Evolutionary conservation across 1,140 invertebrate genomes (phyloP), one percentile per base, ranked within the genome.

Genomic region (Dreissena rostriformis): DNA sequence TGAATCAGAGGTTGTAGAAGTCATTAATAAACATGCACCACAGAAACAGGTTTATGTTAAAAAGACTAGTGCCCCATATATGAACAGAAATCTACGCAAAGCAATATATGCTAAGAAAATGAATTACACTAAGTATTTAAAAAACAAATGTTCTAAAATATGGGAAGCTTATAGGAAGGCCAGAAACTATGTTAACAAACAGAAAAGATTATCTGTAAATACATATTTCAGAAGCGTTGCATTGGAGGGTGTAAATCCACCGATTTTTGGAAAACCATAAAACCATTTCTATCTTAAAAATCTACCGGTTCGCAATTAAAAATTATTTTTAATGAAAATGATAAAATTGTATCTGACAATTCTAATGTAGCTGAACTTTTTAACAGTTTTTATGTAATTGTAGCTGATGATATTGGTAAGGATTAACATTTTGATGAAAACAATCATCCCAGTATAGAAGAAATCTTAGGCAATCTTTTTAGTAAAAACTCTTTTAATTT

Each of bases 31-130:
- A 74, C 79, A 82, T 55, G 57, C 61, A 11, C 79, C 70, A 49
- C 12, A 52, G 11, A 82, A 82, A 82, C 55, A 55, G 17, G 57
- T 82, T 24, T 80, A 72, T 39, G 72, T 26, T 26, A 80, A 61
- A 61, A 24, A 57, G 63, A 70, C 71, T 72, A 26, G 70, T 19
- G 52, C 53, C 5, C 65, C 65, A 66, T 67, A 78, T 26, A 80
- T 52, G 53, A 57, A 70, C 26, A 75, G 72, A 57, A 52, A 22
- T n/a, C 49, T 80, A 28, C 10, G 79, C 26, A 73, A 82, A 74
- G 79, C 79, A 24, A 52, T 73, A 24, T 82, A 82, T 52, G 55
- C 63, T 51, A 82, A 82, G 71, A 82, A 82, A 74, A 82, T 82
- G 79, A 65, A 52, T 66, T 57, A 61, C 57, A 61, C 57, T 61